phyloP scores from a whole-genome alignment of 2,113 vertebrate genomes.

The Alaudala cheleensis region DNA sequence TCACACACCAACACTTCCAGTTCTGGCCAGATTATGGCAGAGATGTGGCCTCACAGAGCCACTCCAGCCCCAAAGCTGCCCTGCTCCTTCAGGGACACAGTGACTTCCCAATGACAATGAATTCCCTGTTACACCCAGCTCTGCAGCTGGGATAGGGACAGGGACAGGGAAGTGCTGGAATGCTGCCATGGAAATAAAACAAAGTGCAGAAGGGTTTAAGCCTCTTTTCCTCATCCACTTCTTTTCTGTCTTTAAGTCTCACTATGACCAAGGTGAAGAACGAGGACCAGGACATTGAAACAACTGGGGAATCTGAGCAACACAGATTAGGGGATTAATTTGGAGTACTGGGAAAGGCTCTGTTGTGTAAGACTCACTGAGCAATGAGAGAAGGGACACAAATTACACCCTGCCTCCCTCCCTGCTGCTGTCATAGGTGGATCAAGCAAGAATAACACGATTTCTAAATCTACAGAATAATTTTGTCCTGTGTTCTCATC shows the following conservation, averaged over 20 bases:
- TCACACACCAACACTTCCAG: neutral
- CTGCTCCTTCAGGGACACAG: neutral
- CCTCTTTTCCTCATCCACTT: neutral
- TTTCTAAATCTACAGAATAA: neutral
- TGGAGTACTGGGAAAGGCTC: neutral
- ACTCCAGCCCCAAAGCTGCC: neutral
- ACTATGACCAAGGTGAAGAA: neutral
- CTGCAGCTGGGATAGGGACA: accelerated
- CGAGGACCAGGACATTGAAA: neutral
- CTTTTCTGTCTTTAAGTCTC: neutral
- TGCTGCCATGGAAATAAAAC: neutral
- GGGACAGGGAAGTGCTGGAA: neutral
- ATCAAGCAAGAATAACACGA: neutral
- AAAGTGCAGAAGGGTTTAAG: neutral
- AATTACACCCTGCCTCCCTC: neutral
- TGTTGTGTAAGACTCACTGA: neutral
- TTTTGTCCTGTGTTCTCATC: neutral
- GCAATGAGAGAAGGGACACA: neutral
- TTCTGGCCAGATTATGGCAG: neutral
- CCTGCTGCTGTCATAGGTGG: neutral
- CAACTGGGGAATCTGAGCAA: neutral
- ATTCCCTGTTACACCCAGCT: neutral
- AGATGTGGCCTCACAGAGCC: neutral
- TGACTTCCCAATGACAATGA: neutral
- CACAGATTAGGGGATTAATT: accelerated